Evolutionary conservation across 2,888 invertebrate species (phyloP).

Genomic region (Iphiclides podalirius): DNA sequence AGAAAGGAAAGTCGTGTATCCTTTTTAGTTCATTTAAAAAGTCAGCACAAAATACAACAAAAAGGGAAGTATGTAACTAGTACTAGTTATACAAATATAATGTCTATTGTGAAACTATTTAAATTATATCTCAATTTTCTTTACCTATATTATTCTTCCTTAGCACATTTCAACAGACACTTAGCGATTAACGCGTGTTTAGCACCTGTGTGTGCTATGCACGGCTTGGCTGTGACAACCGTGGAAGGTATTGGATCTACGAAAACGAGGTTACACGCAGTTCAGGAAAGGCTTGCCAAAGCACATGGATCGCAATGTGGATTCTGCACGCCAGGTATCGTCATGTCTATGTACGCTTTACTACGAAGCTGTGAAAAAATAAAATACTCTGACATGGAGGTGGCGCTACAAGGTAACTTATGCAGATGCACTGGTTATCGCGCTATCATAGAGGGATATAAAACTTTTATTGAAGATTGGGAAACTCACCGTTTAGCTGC

Average conservation of each 20-base stretch:
- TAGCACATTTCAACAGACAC: constrained; percentile 74
- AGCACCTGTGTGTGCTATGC: constrained; percentile 88
- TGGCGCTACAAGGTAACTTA: constrained; percentile 87
- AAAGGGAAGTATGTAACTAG: not conserved
- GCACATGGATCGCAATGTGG: constrained; percentile 94
- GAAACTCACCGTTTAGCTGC: constrained; percentile 72
- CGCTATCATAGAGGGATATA: constrained; percentile 91
- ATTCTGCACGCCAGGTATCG: constrained; percentile 93
- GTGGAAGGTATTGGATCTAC: constrained; percentile 92
- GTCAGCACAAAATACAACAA: not conserved
- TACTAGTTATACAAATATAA: too few relatives aligned
- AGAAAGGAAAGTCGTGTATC: constrained; percentile 73
- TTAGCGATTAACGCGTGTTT: constrained; percentile 90
- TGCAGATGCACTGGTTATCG: constrained; percentile 94
- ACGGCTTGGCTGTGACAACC: constrained; percentile 90
- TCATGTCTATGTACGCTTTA: constrained; percentile 94
- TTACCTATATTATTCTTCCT: constrained; percentile 23
- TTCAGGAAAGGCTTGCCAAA: constrained; percentile 89
- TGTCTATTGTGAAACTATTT: too few relatives aligned
- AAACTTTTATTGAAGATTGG: constrained; percentile 87
- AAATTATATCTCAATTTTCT: too few relatives aligned
- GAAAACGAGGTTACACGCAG: constrained; percentile 86
- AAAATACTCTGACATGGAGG: constrained; percentile 83
- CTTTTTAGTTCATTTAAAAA: constrained; percentile 43
- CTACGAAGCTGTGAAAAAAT: constrained; percentile 78